Percentiles rank a stretch among this genome's conserved stretches.
Evolutionary conservation across 2,113 vertebrate species (phyloP).

Genomic region (Bubo blakistoni): DNA sequence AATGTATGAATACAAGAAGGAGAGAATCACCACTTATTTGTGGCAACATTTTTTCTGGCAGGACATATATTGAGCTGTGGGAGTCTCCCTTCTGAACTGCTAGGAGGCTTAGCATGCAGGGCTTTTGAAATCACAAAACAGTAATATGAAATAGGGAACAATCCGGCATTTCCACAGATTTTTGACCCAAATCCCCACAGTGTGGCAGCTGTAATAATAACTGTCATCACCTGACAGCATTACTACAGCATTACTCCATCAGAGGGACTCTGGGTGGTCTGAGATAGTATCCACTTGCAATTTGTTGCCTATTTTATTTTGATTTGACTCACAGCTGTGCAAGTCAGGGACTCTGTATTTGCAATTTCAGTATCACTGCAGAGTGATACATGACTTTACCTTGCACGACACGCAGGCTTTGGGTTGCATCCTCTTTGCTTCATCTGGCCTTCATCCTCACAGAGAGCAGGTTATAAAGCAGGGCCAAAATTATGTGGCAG

Average conservation of each 20-base stretch:
- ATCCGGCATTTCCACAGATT: neutral
- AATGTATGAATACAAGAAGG: neutral
- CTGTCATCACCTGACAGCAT: neutral
- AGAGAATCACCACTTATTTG: neutral
- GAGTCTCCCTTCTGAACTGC: neutral
- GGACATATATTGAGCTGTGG: neutral
- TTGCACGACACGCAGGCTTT: accelerated
- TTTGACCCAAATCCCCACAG: neutral
- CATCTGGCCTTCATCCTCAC: neutral
- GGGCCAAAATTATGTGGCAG: neutral
- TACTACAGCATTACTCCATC: neutral
- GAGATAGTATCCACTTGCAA: neutral
- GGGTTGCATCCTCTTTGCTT: neutral
- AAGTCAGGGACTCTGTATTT: neutral
- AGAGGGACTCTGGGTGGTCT: neutral
- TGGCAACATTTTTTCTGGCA: neutral
- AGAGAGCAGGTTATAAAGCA: neutral
- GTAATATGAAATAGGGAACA: neutral
- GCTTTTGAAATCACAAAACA: neutral
- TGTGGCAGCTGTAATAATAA: neutral
- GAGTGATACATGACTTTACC: neutral
- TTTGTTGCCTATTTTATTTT: neutral
- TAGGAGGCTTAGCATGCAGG: neutral
- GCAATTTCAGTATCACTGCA: neutral
- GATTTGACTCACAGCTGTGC: neutral